A percentile compares a stretch with the other conserved stretches of the same genome.
Conservation (phyloP, 2,797 vertebrate species). For the Ptychadena robeensis region DNA sequence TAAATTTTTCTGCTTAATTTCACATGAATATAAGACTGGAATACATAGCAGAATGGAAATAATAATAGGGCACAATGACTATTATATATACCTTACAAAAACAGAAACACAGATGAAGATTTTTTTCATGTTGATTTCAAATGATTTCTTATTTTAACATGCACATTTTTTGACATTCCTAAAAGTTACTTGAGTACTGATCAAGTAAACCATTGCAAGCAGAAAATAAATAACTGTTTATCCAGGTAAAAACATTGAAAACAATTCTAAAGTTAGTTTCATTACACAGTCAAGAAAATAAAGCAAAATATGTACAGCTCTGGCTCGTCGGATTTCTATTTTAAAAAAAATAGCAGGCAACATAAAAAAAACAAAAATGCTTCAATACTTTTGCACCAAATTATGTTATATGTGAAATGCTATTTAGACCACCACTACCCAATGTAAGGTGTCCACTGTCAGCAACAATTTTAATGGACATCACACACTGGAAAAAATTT, state of each 20-base stretch:
- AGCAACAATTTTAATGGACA: no score
- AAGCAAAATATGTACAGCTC: no score
- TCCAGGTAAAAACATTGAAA: not conserved
- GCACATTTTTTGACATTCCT: not conserved
- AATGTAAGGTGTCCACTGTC: no score
- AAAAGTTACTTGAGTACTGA: not conserved
- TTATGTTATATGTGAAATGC: no score
- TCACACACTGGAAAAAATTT: no score
- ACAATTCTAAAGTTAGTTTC: no score
- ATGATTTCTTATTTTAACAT: constrained; percentile 25
- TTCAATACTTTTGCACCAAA: no score
- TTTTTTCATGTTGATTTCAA: not conserved
- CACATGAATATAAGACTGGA: constrained; percentile 52
- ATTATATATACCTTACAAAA: constrained; percentile 37
- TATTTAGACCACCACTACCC: no score
- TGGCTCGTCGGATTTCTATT: no score
- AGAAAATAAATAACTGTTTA: not conserved
- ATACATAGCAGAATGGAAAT: constrained; percentile 27
- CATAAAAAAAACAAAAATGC: no score
- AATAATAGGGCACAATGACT: constrained; percentile 38
- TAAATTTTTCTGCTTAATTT: constrained; percentile 52
- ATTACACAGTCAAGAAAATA: no score
- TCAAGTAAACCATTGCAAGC: not conserved
- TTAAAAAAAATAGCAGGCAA: no score
- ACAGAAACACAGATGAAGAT: constrained; percentile 2